phyloP scores from a whole-genome alignment of 2,888 invertebrate genomes.

The Drosophila engyochracea region DNA sequence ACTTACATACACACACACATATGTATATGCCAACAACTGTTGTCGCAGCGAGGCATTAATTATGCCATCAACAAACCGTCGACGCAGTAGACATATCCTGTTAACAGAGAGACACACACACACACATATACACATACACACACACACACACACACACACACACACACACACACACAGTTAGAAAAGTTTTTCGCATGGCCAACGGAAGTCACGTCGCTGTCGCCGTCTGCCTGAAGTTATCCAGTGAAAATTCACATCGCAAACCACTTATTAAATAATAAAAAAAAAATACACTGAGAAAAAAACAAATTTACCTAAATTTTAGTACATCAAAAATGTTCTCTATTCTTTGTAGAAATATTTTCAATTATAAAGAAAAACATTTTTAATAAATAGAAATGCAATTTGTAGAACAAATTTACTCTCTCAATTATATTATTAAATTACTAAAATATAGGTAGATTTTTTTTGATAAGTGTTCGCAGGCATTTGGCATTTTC shows the following conservation, averaged over 20 bases:
- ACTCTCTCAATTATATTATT: neutral
- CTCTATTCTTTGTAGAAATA: neutral
- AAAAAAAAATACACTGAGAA: slow-evolving; percentile 31
- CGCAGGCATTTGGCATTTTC: neutral
- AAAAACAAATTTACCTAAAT: neutral
- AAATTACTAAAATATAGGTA: too few species aligned
- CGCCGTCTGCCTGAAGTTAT: slow-evolving; percentile 43
- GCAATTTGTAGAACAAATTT: neutral
- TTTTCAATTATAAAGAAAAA: neutral
- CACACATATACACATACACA: slow-evolving; percentile 19
- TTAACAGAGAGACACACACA: slow-evolving; percentile 51
- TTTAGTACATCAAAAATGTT: neutral
- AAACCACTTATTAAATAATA: slow-evolving; percentile 61
- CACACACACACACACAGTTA: slow-evolving; percentile 1
- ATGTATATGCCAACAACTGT: slow-evolving; percentile 22
- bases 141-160: slow-evolving; percentile 13
- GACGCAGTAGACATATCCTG: slow-evolving; percentile 68
- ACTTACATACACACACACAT: neutral
- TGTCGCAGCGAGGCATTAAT: slow-evolving; percentile 72
- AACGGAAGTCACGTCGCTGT: slow-evolving; percentile 70
- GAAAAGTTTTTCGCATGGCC: slow-evolving; percentile 67
- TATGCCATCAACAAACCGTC: slow-evolving; percentile 73
- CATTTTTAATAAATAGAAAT: neutral
- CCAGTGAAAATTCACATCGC: slow-evolving; percentile 58
- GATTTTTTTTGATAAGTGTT: neutral